Evolutionary conservation across 2,113 vertebrate species (phyloP), one percentile per base, ranked within the genome.

Genomic region (Columba janthina): DNA sequence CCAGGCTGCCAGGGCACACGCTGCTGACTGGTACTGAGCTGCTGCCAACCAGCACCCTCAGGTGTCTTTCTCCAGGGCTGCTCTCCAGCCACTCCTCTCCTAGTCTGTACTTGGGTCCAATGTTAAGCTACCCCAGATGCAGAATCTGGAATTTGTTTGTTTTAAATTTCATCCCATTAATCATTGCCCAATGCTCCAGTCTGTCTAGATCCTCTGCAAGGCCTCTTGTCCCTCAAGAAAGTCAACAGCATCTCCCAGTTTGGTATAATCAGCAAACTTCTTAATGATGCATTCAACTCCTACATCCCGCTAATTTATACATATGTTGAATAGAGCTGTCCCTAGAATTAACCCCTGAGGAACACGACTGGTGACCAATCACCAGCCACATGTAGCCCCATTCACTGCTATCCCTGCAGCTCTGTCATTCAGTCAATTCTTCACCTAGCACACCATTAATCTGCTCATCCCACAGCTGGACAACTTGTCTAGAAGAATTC

Each of bases 121-220:
- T 46, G 44, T 46, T 46, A 46, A 18, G 18, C 44, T 46, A 46
- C 18, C 44, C 44, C 44, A 46, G 44, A 46, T 46, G 44, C 44
- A 46, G 44, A 46, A 46, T 18, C 8, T 46, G 17, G 44, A 18
- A 46, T 46, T 46, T 46, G 17, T 46, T 46, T 28, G 38, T 53
- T 10, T 44, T 67, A 75, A 29, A 66, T 66, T 79, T 71, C 34
- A 10, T 48, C 1, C 13, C 19, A 57, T 2, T 51, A 5, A 26
- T n/a, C 1, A 22, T 3, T 61, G 3, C 0, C 5, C 11, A 34
- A 0, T 60, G 42, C 3, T 61, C 13, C 40, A 42, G 6, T 32
- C 4, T 44, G 17, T 34, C 9, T n/a, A 58, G 11, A 77, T 31
- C 7, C 16, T 31, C 53, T 48, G 26, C 1, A 67, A 72, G 11